A percentile compares a stretch with the other conserved stretches of the same genome.
Evolutionary conservation across 2,113 vertebrate genomes (phyloP).

Genomic region (Aphyosemion australe): DNA sequence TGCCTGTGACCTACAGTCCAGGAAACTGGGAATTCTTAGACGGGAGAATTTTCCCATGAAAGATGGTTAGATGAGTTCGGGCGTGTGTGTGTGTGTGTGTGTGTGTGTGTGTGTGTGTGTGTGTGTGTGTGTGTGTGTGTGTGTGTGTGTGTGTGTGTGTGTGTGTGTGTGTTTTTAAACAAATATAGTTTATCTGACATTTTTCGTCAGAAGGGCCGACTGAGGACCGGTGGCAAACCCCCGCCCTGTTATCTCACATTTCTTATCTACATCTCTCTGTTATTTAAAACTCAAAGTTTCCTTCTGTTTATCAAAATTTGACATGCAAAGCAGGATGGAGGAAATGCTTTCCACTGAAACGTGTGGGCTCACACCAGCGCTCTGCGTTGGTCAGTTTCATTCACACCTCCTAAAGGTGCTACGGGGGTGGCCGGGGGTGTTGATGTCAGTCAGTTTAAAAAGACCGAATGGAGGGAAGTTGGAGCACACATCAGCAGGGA

Average conservation of each 20-base stretch:
- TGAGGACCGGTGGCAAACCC: conserved; percentile 41
- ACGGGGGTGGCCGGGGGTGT: conserved; percentile 2
- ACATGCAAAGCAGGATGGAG: conserved; percentile 57
- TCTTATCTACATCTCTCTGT: conserved; percentile 19
- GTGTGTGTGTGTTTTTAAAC: conserved; percentile 1
- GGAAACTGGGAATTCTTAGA: too few species aligned
- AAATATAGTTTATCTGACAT: background rate
- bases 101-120: background rate
- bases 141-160: background rate
- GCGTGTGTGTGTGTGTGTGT: background rate
- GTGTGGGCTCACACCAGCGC: conserved; percentile 1
- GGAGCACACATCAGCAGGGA: conserved; percentile 15
- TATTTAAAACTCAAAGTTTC: conserved; percentile 14
- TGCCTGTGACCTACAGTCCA: too few species aligned
- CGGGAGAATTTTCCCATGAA: too few species aligned
- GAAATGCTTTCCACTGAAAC: conserved; percentile 31
- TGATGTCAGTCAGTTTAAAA: conserved; percentile 14
- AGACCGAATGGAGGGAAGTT: background rate
- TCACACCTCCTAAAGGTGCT: conserved; percentile 5
- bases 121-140: background rate
- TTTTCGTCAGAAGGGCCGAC: background rate
- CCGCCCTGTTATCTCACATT: conserved; percentile 28
- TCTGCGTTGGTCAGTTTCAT: conserved; percentile 13
- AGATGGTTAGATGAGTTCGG: background rate
- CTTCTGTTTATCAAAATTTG: conserved; percentile 25